A percentile compares a stretch with the other conserved stretches of the same genome.
Evolutionary conservation across 2,113 vertebrate species (phyloP).

Genomic region (Amphiprion percula): DNA sequence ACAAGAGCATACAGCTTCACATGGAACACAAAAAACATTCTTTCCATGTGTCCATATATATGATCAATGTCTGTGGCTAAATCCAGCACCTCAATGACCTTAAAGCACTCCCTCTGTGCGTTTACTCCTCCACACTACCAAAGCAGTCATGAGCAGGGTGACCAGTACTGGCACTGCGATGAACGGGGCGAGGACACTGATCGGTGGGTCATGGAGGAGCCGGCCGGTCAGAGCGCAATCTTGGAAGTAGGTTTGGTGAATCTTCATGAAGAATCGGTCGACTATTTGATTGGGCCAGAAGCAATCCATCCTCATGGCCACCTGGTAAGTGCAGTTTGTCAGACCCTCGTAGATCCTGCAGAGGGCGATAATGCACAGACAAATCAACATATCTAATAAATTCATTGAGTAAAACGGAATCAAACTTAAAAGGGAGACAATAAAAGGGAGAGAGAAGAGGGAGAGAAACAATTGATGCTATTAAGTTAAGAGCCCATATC

Average conservation of each 20-base stretch:
- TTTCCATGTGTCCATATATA: constrained; percentile 7
- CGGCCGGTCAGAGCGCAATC: constrained; percentile 87
- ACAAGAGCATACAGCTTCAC: background rate
- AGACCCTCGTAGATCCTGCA: constrained; percentile 87
- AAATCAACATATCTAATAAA: too few relatives aligned
- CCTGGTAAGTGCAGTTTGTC: constrained; percentile 88
- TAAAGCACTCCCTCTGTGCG: constrained; percentile 86
- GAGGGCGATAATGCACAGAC: constrained; percentile 14
- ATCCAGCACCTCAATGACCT: background rate
- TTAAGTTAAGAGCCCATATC: too few relatives aligned
- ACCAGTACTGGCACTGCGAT: constrained; percentile 87
- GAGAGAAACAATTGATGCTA: too few relatives aligned
- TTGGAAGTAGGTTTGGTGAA: constrained; percentile 89
- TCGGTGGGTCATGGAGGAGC: constrained; percentile 87
- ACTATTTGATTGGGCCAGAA: constrained; percentile 91
- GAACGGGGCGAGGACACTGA: constrained; percentile 88
- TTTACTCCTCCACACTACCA: constrained; percentile 94
- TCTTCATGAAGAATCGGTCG: constrained; percentile 87
- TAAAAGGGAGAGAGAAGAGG: too few relatives aligned
- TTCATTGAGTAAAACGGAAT: too few relatives aligned
- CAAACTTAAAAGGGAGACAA: too few relatives aligned
- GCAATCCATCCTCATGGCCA: constrained; percentile 85
- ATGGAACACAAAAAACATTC: background rate
- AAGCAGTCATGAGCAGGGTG: constrained; percentile 88
- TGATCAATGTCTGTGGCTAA: background rate